A percentile compares a stretch with the other conserved stretches of the same genome.
Evolutionary conservation across 2,113 vertebrate species (phyloP).

Genomic region (Bettongia penicillata): DNA sequence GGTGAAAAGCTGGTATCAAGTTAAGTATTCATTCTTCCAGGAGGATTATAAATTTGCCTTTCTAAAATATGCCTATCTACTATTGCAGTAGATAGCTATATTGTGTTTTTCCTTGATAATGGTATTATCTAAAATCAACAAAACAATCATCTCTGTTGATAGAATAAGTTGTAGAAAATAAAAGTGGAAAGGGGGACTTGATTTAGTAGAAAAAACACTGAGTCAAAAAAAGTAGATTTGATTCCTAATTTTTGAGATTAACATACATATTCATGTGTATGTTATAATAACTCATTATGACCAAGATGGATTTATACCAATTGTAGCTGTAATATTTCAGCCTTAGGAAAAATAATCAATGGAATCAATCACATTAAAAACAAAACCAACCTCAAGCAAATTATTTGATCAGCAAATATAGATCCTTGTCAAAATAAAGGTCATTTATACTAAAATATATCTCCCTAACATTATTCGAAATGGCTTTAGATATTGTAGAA

Average conservation of each 20-base stretch:
- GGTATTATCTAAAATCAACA: not conserved
- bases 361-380: not conserved
- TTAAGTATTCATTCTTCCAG: conserved; percentile 30
- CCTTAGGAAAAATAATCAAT: not conserved
- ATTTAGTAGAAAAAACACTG: not conserved
- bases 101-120: conserved; percentile 34
- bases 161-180: not conserved
- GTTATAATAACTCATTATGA: not conserved
- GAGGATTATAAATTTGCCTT: conserved; percentile 33
- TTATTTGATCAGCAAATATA: not conserved
- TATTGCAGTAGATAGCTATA: not conserved
- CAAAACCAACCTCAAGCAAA: not conserved
- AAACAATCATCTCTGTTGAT: not conserved
- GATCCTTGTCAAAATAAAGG: not conserved
- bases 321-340: not conserved
- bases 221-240: not conserved
- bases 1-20: conserved; percentile 31
- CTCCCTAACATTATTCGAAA: not conserved
- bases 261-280: not conserved
- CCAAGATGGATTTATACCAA: not conserved
- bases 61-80: conserved; percentile 33
- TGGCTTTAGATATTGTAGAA: not conserved
- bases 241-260: not conserved
- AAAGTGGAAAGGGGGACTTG: not conserved
- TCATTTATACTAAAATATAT: not conserved